These are phyloP conservation scores for Numenius arquata DNA, from an alignment of 2,113 vertebrate species.

Conservation along the genomic window DNA sequence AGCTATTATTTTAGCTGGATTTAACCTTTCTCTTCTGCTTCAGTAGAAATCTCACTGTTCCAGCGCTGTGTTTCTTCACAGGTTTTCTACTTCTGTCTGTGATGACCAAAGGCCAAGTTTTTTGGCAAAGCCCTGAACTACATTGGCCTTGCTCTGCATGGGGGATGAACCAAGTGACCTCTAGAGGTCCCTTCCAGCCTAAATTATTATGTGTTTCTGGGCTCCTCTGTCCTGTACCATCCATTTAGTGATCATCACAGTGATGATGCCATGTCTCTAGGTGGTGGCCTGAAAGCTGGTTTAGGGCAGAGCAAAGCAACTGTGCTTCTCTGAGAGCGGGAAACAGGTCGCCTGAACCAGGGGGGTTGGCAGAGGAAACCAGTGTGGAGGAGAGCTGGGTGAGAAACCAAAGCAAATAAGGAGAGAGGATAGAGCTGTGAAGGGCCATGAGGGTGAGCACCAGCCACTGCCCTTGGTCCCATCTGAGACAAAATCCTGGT, in stretches of 20 bases:
- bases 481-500: not conserved
- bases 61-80: not conserved
- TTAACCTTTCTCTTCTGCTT: not conserved
- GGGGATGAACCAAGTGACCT: not conserved
- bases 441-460: not conserved
- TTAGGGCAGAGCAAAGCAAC: not conserved
- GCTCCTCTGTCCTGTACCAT: not conserved
- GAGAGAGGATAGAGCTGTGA: not conserved
- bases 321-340: not conserved
- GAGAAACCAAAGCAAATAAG: not conserved
- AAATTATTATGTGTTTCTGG: not conserved
- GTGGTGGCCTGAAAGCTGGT: not conserved
- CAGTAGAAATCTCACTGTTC: not conserved
- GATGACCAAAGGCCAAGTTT: not conserved
- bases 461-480: not conserved
- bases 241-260: not conserved
- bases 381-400: fast-evolving
- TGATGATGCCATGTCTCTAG: not conserved
- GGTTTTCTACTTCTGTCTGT: not conserved
- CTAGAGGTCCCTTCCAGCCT: not conserved
- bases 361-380: not conserved
- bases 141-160: fast-evolving
- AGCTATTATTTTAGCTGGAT: not conserved
- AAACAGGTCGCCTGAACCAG: not conserved
- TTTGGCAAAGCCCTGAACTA: not conserved